A percentile compares a stretch with the other conserved stretches of the same genome.
phyloP scores from a whole-genome alignment of 2,797 vertebrate species.

The Coregonus ussuriensis region DNA sequence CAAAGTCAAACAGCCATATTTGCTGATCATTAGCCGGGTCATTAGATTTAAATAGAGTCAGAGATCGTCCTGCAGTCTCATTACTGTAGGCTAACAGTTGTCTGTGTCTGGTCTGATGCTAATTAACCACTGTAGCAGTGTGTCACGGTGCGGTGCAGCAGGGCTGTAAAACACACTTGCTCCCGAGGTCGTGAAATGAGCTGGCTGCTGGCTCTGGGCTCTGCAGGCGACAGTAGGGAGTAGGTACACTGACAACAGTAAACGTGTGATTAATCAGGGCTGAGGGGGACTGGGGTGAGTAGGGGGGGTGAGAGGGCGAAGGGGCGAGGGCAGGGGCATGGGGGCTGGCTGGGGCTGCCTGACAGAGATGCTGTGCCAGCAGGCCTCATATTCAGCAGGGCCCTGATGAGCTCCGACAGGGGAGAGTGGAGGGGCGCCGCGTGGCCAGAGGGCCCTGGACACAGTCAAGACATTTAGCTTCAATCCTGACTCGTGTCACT shows the following conservation, averaged over 20 bases:
- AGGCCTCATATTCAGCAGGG: constrained; percentile 71
- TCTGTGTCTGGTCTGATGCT: constrained; percentile 71
- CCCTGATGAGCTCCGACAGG: constrained; percentile 75
- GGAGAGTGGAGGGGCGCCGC: constrained; percentile 65
- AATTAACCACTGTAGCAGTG: constrained; percentile 67
- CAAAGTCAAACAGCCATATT: constrained; percentile 69
- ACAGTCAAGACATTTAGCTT: constrained; percentile 82
- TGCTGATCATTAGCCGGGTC: constrained; percentile 72
- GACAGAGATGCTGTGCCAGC: constrained; percentile 81
- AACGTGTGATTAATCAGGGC: constrained; percentile 76
- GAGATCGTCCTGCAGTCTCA: constrained; percentile 62
- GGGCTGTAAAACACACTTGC: constrained; percentile 67
- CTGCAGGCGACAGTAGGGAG: constrained; percentile 31
- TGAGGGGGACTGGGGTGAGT: constrained; percentile 9
- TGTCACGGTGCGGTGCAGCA: constrained; percentile 26
- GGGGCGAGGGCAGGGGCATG: too few relatives aligned
- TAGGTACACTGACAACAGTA: constrained; percentile 61
- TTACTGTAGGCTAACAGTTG: constrained; percentile 61
- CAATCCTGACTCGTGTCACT: constrained; percentile 78
- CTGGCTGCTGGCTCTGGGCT: constrained; percentile 56
- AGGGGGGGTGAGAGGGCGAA: neutral
- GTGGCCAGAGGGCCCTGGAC: constrained; percentile 71
- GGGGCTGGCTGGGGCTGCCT: constrained; percentile 59
- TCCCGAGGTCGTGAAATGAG: constrained; percentile 69
- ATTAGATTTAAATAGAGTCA: constrained; percentile 72